These are phyloP conservation scores for Ecdyonurus torrentis DNA, from an alignment of 2,888 invertebrate genomes.

Conservation along the genomic window DNA sequence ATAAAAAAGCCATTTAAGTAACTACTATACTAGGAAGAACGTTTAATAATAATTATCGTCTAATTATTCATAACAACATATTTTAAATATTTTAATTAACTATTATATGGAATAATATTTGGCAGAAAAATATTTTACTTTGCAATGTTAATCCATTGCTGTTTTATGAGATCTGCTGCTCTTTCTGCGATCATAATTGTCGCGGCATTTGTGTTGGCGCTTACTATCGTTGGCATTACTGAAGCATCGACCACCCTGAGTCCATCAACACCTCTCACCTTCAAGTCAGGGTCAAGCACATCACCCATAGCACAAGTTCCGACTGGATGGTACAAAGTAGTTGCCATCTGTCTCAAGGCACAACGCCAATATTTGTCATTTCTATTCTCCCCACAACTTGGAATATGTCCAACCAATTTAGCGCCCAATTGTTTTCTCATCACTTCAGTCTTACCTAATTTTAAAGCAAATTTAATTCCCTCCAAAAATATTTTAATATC, in stretches of 20 bases:
- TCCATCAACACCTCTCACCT: constrained; percentile 18
- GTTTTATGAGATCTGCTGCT: constrained; percentile 16
- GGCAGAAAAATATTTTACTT: neutral
- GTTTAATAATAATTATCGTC: too few species aligned
- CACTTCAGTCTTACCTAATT: neutral
- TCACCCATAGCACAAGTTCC: constrained; percentile 74
- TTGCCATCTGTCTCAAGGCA: constrained; percentile 41
- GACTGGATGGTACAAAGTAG: constrained; percentile 68
- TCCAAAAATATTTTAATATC: neutral
- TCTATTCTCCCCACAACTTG: neutral
- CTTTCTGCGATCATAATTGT: constrained; percentile 22
- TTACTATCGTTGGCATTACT: constrained; percentile 21
- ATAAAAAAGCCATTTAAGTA: too few species aligned
- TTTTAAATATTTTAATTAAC: too few species aligned
- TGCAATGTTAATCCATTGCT: constrained; percentile 2
- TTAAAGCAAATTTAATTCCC: neutral
- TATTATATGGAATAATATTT: too few species aligned
- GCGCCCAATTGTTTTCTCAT: neutral
- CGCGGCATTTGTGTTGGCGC: constrained; percentile 22
- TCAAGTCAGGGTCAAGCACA: constrained; percentile 18
- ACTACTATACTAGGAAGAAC: too few species aligned
- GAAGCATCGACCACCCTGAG: constrained; percentile 23
- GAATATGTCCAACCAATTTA: neutral
- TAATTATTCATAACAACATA: too few species aligned
- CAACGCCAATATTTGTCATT: constrained; percentile 59